Evolutionary conservation across 2,888 invertebrate genomes (phyloP).

Genomic region (Aethes cnicana): DNA sequence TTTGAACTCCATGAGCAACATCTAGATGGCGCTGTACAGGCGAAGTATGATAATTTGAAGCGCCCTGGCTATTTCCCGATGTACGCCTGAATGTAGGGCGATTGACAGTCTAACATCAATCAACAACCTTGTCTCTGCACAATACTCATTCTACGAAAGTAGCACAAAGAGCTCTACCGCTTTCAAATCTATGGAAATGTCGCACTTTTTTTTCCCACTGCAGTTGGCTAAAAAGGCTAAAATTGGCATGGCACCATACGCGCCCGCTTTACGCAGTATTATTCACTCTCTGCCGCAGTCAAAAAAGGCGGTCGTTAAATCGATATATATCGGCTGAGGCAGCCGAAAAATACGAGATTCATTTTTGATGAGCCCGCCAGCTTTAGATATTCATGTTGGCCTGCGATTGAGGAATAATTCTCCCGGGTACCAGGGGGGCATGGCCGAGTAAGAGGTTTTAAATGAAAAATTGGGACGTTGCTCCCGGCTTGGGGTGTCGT

Average conservation of each 20-base stretch:
- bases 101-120: no score
- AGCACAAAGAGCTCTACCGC: no score
- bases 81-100: no score
- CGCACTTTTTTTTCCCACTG: no score
- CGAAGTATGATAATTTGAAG: no score
- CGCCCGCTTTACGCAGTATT: constrained; percentile 7
- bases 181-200: no score
- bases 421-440: constrained; percentile 13
- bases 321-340: constrained; percentile 36
- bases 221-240: constrained; percentile 12
- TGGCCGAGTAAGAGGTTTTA: constrained; percentile 16
- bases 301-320: constrained; percentile 35
- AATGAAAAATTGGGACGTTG: constrained; percentile 24
- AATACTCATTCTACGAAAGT: no score
- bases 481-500: no score
- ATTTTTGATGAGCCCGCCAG: constrained; percentile 53
- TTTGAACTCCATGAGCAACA: no score
- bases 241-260: constrained; percentile 13
- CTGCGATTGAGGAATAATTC: constrained; percentile 55
- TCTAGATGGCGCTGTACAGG: no score
- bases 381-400: constrained; percentile 52
- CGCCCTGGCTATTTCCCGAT: no score
- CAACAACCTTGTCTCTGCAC: no score
- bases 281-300: constrained; percentile 26
- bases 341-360: constrained; percentile 47